Conservation (phyloP, 92 coral and sea anemone species). For the Bergia sp. region DNA sequence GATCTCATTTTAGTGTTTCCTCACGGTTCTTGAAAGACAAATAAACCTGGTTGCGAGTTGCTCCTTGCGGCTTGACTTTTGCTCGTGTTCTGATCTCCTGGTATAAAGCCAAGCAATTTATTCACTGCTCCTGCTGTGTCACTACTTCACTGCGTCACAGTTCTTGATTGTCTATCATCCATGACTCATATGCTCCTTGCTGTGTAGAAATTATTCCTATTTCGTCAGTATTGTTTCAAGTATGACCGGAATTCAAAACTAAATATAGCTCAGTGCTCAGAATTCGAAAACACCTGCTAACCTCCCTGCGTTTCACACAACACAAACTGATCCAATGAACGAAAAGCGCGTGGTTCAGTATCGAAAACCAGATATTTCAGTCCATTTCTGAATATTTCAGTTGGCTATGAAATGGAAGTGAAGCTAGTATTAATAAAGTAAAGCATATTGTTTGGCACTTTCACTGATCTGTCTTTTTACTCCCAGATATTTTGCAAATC, state of each 20-base stretch:
- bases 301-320: not conserved
- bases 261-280: constrained; percentile 14
- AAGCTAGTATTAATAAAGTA: not conserved
- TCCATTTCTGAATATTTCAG: not conserved
- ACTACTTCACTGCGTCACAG: not conserved
- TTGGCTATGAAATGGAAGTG: not conserved
- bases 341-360: not conserved
- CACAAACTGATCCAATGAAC: not conserved
- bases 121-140: constrained; percentile 1
- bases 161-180: not conserved
- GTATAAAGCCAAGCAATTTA: not conserved
- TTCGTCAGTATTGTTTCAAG: not conserved
- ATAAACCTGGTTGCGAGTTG: not conserved
- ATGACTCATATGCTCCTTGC: constrained; percentile 4
- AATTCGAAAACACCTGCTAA: not conserved
- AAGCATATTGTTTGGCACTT: not conserved
- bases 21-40: not conserved
- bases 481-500: not conserved
- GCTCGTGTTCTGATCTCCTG: constrained; percentile 19
- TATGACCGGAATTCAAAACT: not conserved
- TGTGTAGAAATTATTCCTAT: constrained; percentile 14
- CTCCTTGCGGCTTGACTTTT: not conserved
- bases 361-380: not conserved
- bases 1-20: not conserved
- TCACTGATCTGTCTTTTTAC: too few species aligned